These are phyloP conservation scores for Callospermophilus lateralis DNA, from an alignment of 2,113 vertebrate genomes.

Conservation along the genomic window DNA sequence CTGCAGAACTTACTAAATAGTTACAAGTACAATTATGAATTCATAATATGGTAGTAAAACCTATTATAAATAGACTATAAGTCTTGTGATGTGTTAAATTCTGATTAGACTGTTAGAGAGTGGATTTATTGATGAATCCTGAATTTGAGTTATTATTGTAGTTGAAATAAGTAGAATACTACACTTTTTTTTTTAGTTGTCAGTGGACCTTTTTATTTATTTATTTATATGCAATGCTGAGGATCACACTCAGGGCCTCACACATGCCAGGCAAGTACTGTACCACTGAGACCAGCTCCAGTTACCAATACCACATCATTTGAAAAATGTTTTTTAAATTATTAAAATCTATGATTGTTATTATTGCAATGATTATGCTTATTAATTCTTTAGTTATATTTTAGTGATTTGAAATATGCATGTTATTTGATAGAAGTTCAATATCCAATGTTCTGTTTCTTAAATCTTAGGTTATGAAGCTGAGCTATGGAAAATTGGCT, in stretches of 20 bases:
- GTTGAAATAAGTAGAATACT: neutral
- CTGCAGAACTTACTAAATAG: neutral
- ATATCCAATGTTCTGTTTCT: constrained; percentile 27
- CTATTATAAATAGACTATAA: neutral
- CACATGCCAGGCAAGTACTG: too few relatives aligned
- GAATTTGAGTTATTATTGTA: neutral
- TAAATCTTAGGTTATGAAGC: constrained; percentile 75
- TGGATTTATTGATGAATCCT: constrained; percentile 1
- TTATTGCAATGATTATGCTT: neutral
- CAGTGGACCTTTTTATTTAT: too few relatives aligned
- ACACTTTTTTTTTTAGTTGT: too few relatives aligned
- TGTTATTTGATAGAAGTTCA: neutral
- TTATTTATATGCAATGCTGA: too few relatives aligned
- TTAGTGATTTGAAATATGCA: neutral
- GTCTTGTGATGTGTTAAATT: neutral
- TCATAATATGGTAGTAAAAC: neutral
- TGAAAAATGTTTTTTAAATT: neutral
- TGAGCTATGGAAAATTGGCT: constrained; percentile 54
- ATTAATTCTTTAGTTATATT: neutral
- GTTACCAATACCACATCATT: neutral
- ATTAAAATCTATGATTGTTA: neutral
- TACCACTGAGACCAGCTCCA: too few relatives aligned
- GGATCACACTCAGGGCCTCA: too few relatives aligned
- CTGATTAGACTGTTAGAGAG: neutral
- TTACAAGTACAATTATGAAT: constrained; percentile 18